A percentile compares a stretch with the other conserved stretches of the same genome.
phyloP scores from a whole-genome alignment of 2,797 vertebrate genomes.

The Sylvia borin region DNA sequence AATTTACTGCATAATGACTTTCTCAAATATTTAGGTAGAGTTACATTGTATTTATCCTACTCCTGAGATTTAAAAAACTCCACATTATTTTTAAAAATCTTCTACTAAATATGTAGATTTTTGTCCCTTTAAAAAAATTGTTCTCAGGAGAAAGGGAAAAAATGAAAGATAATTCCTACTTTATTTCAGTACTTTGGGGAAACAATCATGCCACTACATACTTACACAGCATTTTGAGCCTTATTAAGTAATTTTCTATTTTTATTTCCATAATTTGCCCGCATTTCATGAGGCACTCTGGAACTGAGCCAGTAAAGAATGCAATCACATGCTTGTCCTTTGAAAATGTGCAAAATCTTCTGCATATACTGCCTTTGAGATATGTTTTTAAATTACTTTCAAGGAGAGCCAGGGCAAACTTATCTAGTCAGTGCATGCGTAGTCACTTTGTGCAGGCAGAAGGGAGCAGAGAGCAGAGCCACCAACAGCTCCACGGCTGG shows the following conservation, averaged over 20 bases:
- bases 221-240: background rate
- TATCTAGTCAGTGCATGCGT: rapidly evolving
- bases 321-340: background rate
- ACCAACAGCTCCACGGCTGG: background rate
- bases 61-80: background rate
- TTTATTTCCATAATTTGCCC: background rate
- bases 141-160: background rate
- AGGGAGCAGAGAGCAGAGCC: background rate
- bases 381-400: background rate
- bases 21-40: background rate
- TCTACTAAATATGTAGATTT: background rate
- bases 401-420: background rate
- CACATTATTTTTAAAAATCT: background rate
- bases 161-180: background rate
- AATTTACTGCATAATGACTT: background rate
- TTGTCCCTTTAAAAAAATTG: background rate
- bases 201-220: background rate
- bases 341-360: background rate
- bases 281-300: background rate
- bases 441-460: background rate
- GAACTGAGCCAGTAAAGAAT: background rate
- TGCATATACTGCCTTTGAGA: background rate
- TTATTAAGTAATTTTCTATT: background rate
- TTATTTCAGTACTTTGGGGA: background rate
- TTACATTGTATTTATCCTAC: background rate